Conservation (phyloP, 2,888 invertebrate genomes). For the Gordius sp. region DNA sequence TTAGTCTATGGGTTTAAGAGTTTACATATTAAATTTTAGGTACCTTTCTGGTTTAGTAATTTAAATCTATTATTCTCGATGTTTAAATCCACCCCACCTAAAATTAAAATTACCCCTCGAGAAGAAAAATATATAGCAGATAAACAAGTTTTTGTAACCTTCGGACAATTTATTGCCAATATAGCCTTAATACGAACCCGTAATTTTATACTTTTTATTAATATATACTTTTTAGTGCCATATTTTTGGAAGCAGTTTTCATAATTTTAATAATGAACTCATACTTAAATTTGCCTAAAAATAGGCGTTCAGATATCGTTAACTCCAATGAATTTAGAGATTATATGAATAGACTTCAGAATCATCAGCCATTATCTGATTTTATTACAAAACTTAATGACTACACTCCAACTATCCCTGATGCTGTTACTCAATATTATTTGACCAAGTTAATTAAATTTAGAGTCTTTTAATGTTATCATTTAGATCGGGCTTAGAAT, state of each 20-base stretch:
- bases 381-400: conserved; percentile 71
- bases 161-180: not conserved
- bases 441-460: conserved; percentile 36
- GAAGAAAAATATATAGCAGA: not conserved
- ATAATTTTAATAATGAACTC: no score
- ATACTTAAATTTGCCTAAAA: no score
- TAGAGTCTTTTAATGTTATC: no score
- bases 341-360: not conserved
- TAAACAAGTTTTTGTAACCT: conserved; percentile 4
- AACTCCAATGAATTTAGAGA: not conserved
- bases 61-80: no score
- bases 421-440: conserved; percentile 66
- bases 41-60: no score
- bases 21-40: no score
- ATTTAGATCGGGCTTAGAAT: conserved; percentile 4
- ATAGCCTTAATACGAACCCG: not conserved
- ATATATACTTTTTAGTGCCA: conserved; percentile 2
- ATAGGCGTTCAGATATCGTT: no score
- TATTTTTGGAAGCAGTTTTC: not conserved
- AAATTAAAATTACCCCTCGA: conserved; percentile 5
- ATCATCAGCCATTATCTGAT: conserved; percentile 48
- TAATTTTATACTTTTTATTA: not conserved
- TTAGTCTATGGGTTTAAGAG: no score
- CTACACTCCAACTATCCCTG: conserved; percentile 75
- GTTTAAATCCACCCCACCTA: not conserved